Conservation (phyloP, 2,888 invertebrate genomes). For the Lacanobia oleracea region DNA sequence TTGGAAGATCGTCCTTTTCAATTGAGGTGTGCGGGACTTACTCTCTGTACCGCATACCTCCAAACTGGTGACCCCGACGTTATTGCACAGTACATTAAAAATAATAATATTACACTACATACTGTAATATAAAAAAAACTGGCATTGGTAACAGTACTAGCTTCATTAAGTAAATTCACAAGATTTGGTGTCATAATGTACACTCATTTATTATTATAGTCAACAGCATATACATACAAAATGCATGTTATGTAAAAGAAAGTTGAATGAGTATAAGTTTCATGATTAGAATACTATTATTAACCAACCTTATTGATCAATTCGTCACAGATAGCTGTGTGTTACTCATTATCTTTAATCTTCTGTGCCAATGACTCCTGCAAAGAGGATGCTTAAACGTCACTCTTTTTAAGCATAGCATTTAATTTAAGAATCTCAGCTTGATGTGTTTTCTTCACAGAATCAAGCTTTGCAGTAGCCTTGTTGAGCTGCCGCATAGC, state of each 20-base stretch:
- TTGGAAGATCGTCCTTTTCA: too few species aligned
- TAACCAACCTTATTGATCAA: slow-evolving; percentile 93
- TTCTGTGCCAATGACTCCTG: slow-evolving; percentile 97
- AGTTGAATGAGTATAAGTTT: slow-evolving; percentile 73
- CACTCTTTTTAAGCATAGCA: slow-evolving; percentile 97
- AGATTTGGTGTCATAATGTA: slow-evolving; percentile 66
- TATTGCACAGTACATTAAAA: slow-evolving; percentile 84
- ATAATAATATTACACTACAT: slow-evolving; percentile 74
- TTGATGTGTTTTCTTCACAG: slow-evolving; percentile 93
- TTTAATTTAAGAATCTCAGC: slow-evolving; percentile 95
- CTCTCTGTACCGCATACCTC: too few species aligned
- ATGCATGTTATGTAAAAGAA: slow-evolving; percentile 80
- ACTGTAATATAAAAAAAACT: slow-evolving; percentile 71
- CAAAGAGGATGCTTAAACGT: slow-evolving; percentile 96
- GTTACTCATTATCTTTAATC: slow-evolving; percentile 96
- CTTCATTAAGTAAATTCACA: slow-evolving; percentile 69
- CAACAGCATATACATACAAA: slow-evolving; percentile 77
- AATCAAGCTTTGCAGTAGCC: slow-evolving; percentile 95
- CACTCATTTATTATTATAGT: slow-evolving; percentile 68
- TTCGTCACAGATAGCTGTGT: slow-evolving; percentile 98
- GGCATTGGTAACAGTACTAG: slow-evolving; percentile 81
- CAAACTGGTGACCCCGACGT: too few species aligned
- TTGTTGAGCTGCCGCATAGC: slow-evolving; percentile 96
- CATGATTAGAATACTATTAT: slow-evolving; percentile 73
- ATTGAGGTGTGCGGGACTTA: too few species aligned